Conservation (phyloP, 2,888 invertebrate species). For the Cosmia pyralina region DNA sequence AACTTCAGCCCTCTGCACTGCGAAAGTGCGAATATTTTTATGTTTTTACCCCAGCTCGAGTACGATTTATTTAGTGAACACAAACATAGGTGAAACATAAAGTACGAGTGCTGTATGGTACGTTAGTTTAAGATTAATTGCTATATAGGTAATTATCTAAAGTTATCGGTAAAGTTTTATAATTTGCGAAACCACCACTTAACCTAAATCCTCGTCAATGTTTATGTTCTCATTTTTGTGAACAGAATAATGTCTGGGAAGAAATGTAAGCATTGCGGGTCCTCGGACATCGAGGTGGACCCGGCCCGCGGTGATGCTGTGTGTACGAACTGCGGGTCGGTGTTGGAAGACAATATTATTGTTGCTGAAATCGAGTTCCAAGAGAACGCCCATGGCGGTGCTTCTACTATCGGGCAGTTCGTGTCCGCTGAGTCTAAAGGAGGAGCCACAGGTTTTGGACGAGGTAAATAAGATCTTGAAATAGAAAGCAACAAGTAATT, state of each 20-base stretch:
- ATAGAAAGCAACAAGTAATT: background rate
- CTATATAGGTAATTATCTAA: conserved; percentile 4
- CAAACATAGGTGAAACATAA: conserved; percentile 1
- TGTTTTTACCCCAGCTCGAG: conserved; percentile 17
- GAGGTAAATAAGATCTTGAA: conserved; percentile 81
- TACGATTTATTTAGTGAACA: conserved; percentile 1
- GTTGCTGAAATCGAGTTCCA: conserved; percentile 99
- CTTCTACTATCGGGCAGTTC: conserved; percentile 97
- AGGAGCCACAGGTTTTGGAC: conserved; percentile 95
- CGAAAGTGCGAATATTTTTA: conserved; percentile 22
- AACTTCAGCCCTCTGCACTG: no score
- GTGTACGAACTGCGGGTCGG: conserved; percentile 98
- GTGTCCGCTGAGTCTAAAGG: conserved; percentile 97
- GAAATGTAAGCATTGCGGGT: conserved; percentile 96
- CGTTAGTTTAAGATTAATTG: background rate
- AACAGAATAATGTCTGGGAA: conserved; percentile 89
- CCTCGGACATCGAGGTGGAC: conserved; percentile 98
- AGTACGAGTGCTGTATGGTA: background rate
- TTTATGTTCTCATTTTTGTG: conserved; percentile 44
- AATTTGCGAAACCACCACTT: conserved; percentile 11
- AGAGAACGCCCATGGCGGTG: conserved; percentile 96
- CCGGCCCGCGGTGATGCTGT: conserved; percentile 98
- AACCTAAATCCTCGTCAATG: conserved; percentile 50
- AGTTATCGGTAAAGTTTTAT: background rate
- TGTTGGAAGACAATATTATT: conserved; percentile 98